Evolutionary conservation across 2,888 invertebrate genomes (phyloP).

Genomic region (Ophraella communa): DNA sequence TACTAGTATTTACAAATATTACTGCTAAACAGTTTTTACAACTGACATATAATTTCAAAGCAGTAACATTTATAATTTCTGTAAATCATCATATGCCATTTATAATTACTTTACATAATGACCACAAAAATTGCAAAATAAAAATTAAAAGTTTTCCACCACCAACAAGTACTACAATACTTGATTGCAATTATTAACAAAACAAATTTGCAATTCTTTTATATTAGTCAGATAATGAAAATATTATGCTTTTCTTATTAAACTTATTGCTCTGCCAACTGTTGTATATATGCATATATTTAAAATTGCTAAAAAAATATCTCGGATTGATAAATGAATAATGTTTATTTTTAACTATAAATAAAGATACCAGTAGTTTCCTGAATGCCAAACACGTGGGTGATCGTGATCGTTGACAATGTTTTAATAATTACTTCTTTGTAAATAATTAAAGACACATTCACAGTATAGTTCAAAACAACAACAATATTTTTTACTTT

Average conservation of each 20-base stretch:
- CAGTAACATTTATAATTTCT: too few relatives aligned
- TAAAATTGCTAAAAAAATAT: not conserved
- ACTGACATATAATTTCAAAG: too few relatives aligned
- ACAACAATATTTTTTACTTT: not conserved
- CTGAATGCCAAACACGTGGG: slow-evolving; percentile 15
- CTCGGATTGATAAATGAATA: not conserved
- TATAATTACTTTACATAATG: not conserved
- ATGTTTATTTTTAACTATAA: slow-evolving; percentile 11
- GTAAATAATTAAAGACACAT: not conserved
- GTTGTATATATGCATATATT: not conserved
- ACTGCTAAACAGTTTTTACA: too few relatives aligned
- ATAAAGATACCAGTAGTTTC: slow-evolving; percentile 11
- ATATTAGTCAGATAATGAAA: too few relatives aligned
- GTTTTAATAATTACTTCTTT: not conserved
- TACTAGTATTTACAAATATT: too few relatives aligned
- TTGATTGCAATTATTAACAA: too few relatives aligned
- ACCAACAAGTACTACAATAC: too few relatives aligned
- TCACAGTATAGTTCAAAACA: not conserved
- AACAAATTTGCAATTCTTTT: too few relatives aligned
- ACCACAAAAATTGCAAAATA: not conserved
- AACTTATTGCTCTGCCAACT: too few relatives aligned
- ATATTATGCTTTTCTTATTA: too few relatives aligned
- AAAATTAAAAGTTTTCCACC: too few relatives aligned
- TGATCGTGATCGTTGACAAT: not conserved
- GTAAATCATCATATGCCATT: not conserved